Base-by-base conservation (phyloP, 2,113 vertebrate genomes). In the Phalacrocorax aristotelis region DNA sequence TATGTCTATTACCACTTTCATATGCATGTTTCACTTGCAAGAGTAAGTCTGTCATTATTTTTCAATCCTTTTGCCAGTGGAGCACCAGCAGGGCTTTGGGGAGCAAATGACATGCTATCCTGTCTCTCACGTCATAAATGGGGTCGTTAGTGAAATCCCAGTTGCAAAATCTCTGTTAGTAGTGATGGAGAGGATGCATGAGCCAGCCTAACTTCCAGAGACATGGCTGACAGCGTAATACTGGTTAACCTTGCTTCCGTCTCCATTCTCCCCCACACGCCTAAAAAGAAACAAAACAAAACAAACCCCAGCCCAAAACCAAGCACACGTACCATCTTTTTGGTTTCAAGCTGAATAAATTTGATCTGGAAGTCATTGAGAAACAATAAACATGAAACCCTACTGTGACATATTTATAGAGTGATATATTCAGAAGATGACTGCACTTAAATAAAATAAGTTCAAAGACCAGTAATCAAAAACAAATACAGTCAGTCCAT, bases 341-440 rank as follows among this genome's bases (percentile, higher is more conserved):
- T 88, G 55, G 89, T 93, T 94, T 94, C 42, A 85, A 91, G 83
- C 78, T 14, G 87, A 79, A 85, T 87, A 77, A 69, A 88, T 97
- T 93, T 95, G 91, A 90, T 97, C 96, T 97, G 97, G 94, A 97
- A 97, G 74, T 94, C 87, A 95, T 93, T 97, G 96, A 97, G 87
- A 94, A 93, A 80, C 94, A 95, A 82, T 90, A 95, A 96, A 94
- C 95, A 95, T 51, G 58, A 96, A 97, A 97, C 89, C 89, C 75
- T 90, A 83, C 91, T 34, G 32, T 94, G 93, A 88, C 94, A 95
- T 96, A 95, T 95, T 97, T 95, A 95, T 1, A 0, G 91, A 83
- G 90, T 97, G 96, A 94, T 97, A 93, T 88, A 94, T 93, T 95
- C 84, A 44, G 91, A 95, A 72, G 78, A 94, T 94, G 96, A 97